A percentile compares a stretch with the other conserved stretches of the same genome.
Conservation (phyloP, 2,888 invertebrate genomes). For the Drosophila meridiana region DNA sequence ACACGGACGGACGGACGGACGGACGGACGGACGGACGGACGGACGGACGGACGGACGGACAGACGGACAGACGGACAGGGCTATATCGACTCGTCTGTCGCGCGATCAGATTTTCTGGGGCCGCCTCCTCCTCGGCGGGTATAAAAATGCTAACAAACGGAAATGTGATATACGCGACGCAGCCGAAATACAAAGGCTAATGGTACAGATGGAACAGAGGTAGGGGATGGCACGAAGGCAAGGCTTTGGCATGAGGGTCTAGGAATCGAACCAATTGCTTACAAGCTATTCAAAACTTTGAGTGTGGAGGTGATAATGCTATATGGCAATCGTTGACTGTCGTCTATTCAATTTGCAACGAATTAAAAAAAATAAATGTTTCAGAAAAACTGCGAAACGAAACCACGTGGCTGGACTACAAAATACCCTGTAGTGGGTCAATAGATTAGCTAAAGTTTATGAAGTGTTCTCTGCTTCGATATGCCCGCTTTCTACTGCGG, state of each 20-base stretch:
- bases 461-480: not conserved
- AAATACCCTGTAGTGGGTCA: conserved; percentile 2
- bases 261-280: conserved; percentile 64
- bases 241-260: conserved; percentile 1
- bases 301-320: conserved; percentile 66
- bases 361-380: conserved; percentile 58
- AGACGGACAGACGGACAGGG: no score
- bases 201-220: conserved; percentile 29
- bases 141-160: conserved; percentile 78
- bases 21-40: no score
- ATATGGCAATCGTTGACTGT: conserved; percentile 64
- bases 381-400: conserved; percentile 1
- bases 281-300: conserved; percentile 50
- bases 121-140: no score
- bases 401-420: not conserved
- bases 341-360: conserved; percentile 73
- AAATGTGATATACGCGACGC: conserved; percentile 77
- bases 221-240: not conserved
- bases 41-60: no score
- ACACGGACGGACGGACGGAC: no score
- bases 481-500: not conserved
- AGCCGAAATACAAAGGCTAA: conserved; percentile 68
- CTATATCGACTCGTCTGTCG: no score
- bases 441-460: no score
- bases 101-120: no score